These are phyloP conservation scores for Coelinius sp. DNA, from an alignment of 2,888 invertebrate species.

Conservation along the genomic window DNA sequence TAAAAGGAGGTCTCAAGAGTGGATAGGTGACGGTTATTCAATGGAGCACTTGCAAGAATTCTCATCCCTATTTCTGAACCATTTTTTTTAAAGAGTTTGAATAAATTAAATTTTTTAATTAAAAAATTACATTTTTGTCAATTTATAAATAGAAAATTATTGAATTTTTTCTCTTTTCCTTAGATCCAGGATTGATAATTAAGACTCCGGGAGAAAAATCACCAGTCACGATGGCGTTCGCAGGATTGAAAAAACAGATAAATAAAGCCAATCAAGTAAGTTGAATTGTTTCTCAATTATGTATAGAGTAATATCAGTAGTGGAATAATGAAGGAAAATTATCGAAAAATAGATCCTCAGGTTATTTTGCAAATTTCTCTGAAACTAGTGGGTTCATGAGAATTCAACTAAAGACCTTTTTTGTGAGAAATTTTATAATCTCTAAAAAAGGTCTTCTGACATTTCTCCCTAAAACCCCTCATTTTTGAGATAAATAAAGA, in stretches of 20 bases:
- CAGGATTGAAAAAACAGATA: constrained; percentile 98
- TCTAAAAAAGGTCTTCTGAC: too few relatives aligned
- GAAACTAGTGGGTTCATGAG: neutral
- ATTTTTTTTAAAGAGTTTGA: neutral
- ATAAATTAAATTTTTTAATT: neutral
- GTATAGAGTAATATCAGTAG: too few relatives aligned
- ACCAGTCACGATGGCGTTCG: constrained; percentile 90
- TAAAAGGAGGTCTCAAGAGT: neutral
- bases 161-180: neutral
- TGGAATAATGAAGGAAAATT: too few relatives aligned
- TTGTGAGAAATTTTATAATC: too few relatives aligned
- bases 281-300: constrained; percentile 31
- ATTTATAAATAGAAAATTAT: neutral
- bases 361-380: neutral
- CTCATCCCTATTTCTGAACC: constrained; percentile 2
- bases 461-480: too few relatives aligned
- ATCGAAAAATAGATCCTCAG: too few relatives aligned
- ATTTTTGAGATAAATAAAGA: too few relatives aligned
- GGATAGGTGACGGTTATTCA: neutral
- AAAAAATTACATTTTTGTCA: neutral
- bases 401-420: too few relatives aligned
- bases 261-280: constrained; percentile 99
- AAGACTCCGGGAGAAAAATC: constrained; percentile 37
- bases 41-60: neutral
- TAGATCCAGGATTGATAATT: neutral